phyloP scores from a whole-genome alignment of 37 sponge, comb jelly and placozoan genomes.

The Theonella swinhoei region DNA sequence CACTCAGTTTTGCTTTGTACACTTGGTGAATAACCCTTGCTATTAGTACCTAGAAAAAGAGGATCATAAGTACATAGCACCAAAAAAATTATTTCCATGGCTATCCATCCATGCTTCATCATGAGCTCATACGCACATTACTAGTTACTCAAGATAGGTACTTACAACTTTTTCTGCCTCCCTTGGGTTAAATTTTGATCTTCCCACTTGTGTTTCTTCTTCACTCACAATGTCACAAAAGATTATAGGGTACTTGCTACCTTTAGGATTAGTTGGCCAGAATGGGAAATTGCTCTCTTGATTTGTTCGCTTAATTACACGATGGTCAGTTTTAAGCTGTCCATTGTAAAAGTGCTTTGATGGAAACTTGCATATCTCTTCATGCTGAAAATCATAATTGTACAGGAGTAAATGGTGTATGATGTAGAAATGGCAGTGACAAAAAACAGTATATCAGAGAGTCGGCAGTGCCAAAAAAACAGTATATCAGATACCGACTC shows the following conservation, averaged over 20 bases:
- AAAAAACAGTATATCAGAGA: neutral
- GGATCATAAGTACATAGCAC: no score
- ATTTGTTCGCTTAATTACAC: slow-evolving; percentile 24
- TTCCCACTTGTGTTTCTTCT: neutral
- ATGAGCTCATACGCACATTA: no score
- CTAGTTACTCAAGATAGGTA: neutral
- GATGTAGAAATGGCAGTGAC: no score
- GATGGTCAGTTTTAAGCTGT: slow-evolving; percentile 34
- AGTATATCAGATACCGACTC: no score
- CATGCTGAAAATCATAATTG: slow-evolving; percentile 78
- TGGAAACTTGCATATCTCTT: slow-evolving; percentile 61
- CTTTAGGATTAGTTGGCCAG: slow-evolving; percentile 56
- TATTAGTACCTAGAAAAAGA: slow-evolving; percentile 42
- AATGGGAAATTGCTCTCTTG: slow-evolving; percentile 15
- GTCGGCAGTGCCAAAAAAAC: no score
- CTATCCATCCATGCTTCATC: no score
- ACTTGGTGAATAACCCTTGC: slow-evolving; percentile 6
- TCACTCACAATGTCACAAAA: slow-evolving; percentile 67
- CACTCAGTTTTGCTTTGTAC: neutral
- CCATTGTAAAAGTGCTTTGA: slow-evolving; percentile 68
- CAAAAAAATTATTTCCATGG: no score
- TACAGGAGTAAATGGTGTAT: no score
- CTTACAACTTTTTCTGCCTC: slow-evolving; percentile 74
- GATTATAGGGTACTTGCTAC: slow-evolving; percentile 34
- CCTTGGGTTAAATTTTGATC: slow-evolving; percentile 55